Evolutionary conservation across 2,113 vertebrate species (phyloP), one percentile per base, ranked within the genome.

Genomic region (Tachysurus fulvidraco): DNA sequence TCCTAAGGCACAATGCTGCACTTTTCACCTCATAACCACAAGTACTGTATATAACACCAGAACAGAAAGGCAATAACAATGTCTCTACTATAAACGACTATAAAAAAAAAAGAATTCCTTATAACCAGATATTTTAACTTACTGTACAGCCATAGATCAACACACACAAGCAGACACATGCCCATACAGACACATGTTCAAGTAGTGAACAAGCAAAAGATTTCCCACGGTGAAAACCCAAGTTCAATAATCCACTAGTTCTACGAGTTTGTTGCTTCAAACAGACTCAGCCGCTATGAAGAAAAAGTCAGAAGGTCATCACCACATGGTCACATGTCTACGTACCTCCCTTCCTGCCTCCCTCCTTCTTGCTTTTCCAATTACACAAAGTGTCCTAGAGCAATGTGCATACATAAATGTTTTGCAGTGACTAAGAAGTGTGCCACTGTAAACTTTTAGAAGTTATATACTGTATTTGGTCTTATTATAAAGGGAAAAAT

Each of bases 281-380:
- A 79, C 81, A 50, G 19, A n/a, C 82, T 86, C 52, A 30, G 65
- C 28, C 50, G 76, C 23, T 79, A 62, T 88, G 81, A 78, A 44
- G 60, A 69, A 57, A 71, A 57, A 71, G 88, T 91, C 90, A 90
- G 90, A 76, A 89, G 89, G 88, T 89, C 86, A 88, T 54, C 62
- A 81, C 59, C 73, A 57, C 59, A 69, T 84, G 52, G 73, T 91
- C 90, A 91, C 88, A 91, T 88, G 89, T 55, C 84, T 57, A 87
- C 73, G 50, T 77, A 14, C 74, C 67, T 28, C 76, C 44, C 60
- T 52, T 87, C 67, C 86, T 65, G 52, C 36, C 80, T 21, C 65
- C 21, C 59, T 67, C 60, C 76, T 57, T 73, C 84, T 50, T 1
- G 28, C 52, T 83, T 23, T 87, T 83, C 84, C 25, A 50, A 87